These are phyloP conservation scores for Helicorthomorpha holstii DNA, from an alignment of 1,140 invertebrate genomes.

Conservation along the genomic window DNA sequence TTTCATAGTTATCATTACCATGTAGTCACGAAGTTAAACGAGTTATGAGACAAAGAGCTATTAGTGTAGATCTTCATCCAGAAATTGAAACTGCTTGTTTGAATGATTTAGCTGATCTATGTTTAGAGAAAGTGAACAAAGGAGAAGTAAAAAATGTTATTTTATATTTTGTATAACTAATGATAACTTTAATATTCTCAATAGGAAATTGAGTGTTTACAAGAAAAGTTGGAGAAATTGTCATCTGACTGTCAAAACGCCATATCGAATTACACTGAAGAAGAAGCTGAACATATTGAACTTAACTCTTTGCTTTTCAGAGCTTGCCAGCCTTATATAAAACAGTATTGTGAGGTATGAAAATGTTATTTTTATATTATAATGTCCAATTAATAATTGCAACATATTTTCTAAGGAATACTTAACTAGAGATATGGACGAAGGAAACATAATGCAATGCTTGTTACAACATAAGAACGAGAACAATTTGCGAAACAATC, in stretches of 20 bases:
- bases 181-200: conserved; percentile 8
- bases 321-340: conserved; percentile 64
- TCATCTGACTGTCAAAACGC: conserved; percentile 43
- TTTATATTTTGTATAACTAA: not conserved
- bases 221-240: conserved; percentile 65
- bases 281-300: conserved; percentile 66
- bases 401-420: not conserved
- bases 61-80: conserved; percentile 80
- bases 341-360: conserved; percentile 54
- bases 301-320: conserved; percentile 67
- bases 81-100: conserved; percentile 83
- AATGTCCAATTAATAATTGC: not conserved
- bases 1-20: conserved; percentile 19
- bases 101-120: conserved; percentile 61
- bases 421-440: conserved; percentile 24
- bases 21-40: conserved; percentile 59
- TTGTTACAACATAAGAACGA: conserved; percentile 85
- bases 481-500: conserved; percentile 37
- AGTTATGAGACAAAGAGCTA: conserved; percentile 79
- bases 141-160: conserved; percentile 39
- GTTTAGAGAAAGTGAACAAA: conserved; percentile 62
- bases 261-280: conserved; percentile 75
- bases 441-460: conserved; percentile 73
- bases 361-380: not conserved
- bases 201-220: conserved; percentile 67